These are phyloP conservation scores for Momotus momota DNA, from an alignment of 2,797 vertebrate species.

Conservation along the genomic window DNA sequence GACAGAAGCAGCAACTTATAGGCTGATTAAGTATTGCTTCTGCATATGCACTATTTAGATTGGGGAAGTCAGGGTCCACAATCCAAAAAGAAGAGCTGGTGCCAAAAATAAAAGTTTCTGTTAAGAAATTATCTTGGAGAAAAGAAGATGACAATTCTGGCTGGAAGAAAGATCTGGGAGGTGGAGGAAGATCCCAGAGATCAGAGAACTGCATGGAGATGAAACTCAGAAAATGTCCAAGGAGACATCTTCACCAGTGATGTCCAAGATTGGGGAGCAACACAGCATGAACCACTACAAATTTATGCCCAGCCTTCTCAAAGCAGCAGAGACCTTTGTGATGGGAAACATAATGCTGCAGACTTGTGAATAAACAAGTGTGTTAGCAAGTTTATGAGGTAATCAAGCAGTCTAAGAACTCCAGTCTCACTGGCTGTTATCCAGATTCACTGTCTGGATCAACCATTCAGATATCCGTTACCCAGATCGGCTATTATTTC, in stretches of 20 bases:
- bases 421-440: not conserved
- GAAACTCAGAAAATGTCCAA: not conserved
- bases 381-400: not conserved
- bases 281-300: fast-evolving
- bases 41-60: not conserved
- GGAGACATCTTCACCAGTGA: not conserved
- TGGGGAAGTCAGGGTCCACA: not conserved
- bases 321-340: not conserved
- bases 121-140: not conserved
- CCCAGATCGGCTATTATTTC: not conserved
- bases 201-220: not conserved
- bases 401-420: not conserved
- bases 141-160: not conserved
- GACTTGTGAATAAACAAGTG: not conserved
- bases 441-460: not conserved
- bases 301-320: not conserved
- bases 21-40: fast-evolving
- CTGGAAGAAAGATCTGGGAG: not conserved
- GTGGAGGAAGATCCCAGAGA: not conserved
- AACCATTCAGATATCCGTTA: not conserved
- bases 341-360: not conserved
- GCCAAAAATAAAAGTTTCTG: not conserved
- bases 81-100: fast-evolving
- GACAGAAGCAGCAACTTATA: not conserved
- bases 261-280: not conserved